Base-by-base conservation (phyloP, 1,140 invertebrate genomes). In the Cotesia typhae region DNA sequence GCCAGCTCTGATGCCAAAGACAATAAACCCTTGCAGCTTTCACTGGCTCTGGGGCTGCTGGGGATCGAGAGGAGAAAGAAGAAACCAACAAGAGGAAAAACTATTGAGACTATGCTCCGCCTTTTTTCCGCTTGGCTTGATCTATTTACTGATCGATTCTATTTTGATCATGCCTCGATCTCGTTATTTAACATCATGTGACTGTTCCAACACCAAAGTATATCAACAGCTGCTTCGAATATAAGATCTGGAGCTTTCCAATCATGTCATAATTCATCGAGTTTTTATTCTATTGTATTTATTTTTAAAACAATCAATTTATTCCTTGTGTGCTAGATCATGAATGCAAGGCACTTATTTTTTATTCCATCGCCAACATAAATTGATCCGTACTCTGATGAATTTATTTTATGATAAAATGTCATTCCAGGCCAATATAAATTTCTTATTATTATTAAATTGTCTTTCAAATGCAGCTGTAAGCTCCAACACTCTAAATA, bases 361-460 rank as follows among this genome's bases (percentile, higher is more conserved):
- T 92, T 93, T 52, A 89, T 90, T 52, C 93, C 93, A 77, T 91
- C 87, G 0, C 93, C 94, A 67, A 92, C 84, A 76, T 94, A 94
- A 4, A 93, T 79, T 79, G 89, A 93, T 3, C 93, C 93, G 76
- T 91, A 89, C 69, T 91, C 89, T 1, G 89, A 87, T 0, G 90
- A 91, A 76, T 88, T 87, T 1, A 93, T 74, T 83, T 90, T 90
- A 76, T 94, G 92, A 77, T 90, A 94, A 80, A 91, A 93, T 5
- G 88, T 88, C 86, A 93, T 90, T 61, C 94, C 93, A 0, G 92
- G 90, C 93, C 93, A 95, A 77, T 91, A 90, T 0, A 93, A 82
- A 55, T 88, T 92, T 73, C 90, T 90, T 55, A 94, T 82, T 61
- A 91, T 88, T 0, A 88, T 87, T 7, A 91, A 79, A 75, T 84